phyloP scores from a whole-genome alignment of 1,140 invertebrate species.

The Lasioglossum baleicum region DNA sequence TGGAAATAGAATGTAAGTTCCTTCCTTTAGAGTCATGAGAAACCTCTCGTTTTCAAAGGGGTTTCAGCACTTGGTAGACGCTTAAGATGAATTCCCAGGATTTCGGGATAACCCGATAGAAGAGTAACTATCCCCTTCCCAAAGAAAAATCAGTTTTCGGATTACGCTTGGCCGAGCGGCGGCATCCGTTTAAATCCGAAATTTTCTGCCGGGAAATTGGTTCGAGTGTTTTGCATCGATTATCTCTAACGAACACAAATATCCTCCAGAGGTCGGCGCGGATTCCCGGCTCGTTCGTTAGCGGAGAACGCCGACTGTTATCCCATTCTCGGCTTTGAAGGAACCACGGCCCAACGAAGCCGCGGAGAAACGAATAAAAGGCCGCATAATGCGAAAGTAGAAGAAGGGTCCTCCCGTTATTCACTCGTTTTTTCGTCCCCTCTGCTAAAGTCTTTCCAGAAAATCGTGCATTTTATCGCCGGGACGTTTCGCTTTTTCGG shows the following conservation, averaged over 20 bases:
- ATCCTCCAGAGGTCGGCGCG: not conserved
- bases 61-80: not conserved
- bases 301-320: constrained; percentile 20
- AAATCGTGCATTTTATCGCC: constrained; percentile 26
- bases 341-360: constrained; percentile 11
- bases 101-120: not conserved
- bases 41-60: not conserved
- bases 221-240: constrained; percentile 3
- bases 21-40: not conserved
- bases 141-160: not conserved
- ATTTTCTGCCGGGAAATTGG: not conserved
- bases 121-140: not conserved
- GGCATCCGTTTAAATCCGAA: not conserved
- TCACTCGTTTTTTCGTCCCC: not conserved
- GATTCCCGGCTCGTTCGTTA: constrained; percentile 34
- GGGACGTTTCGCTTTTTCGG: constrained; percentile 10
- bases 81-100: not conserved
- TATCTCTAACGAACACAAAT: constrained; percentile 20
- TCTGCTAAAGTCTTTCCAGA: constrained; percentile 9
- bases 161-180: not conserved
- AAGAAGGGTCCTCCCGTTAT: not conserved
- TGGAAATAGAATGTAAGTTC: not conserved
- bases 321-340: constrained; percentile 30
- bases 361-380: constrained; percentile 27
- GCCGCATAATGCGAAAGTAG: constrained; percentile 23